Percentiles rank a stretch among this genome's conserved stretches.
Evolutionary conservation across 2,797 vertebrate genomes (phyloP).

Genomic region (Coregonus sp.): DNA sequence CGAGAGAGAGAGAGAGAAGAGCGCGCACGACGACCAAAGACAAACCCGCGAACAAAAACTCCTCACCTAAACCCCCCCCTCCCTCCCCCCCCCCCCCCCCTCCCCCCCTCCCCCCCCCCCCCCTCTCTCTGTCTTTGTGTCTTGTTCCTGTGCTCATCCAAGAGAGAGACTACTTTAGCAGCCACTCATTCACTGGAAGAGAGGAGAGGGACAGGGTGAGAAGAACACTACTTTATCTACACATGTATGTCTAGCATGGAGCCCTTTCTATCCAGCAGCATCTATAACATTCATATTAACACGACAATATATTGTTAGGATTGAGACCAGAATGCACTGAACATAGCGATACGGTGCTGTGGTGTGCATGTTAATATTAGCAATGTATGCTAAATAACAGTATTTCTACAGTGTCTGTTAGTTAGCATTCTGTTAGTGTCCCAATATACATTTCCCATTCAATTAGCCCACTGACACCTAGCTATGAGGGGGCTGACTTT

Average conservation of each 20-base stretch:
- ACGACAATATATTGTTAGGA: background rate
- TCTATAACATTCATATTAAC: background rate
- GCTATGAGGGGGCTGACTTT: slow-evolving; percentile 21
- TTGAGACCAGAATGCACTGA: background rate
- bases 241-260: background rate
- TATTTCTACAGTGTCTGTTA: background rate
- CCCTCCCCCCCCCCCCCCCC: too few species aligned
- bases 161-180: slow-evolving; percentile 87
- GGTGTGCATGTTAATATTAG: background rate
- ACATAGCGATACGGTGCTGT: background rate
- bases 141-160: slow-evolving; percentile 67
- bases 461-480: slow-evolving; percentile 31
- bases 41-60: too few species aligned
- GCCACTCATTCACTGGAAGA: slow-evolving; percentile 96
- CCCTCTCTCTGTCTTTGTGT: slow-evolving; percentile 2
- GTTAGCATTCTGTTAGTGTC: background rate
- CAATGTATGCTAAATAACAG: background rate
- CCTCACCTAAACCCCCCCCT: too few species aligned
- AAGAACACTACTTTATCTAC: background rate
- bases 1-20: too few species aligned
- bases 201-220: slow-evolving; percentile 28
- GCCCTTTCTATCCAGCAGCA: background rate
- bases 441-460: slow-evolving; percentile 20
- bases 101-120: too few species aligned
- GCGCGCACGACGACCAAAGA: too few species aligned